These are phyloP conservation scores for Acholoe squamosa DNA, from an alignment of 2,888 invertebrate species.

Conservation along the genomic window DNA sequence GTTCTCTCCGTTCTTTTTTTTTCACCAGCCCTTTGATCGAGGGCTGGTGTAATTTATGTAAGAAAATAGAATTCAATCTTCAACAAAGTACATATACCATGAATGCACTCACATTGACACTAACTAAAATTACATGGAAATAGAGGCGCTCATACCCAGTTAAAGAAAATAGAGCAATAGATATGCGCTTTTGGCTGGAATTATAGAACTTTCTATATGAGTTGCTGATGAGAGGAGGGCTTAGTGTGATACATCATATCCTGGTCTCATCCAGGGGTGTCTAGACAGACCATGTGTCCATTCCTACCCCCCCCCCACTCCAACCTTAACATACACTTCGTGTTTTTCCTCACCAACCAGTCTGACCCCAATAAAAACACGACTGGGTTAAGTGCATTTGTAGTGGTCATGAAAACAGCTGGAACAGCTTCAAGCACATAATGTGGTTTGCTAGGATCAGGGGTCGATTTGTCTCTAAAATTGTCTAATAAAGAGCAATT, in stretches of 20 bases:
- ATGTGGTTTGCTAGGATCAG: too few species aligned
- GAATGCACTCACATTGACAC: too few species aligned
- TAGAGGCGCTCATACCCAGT: too few species aligned
- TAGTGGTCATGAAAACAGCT: slow-evolving; percentile 33
- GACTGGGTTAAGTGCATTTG: slow-evolving; percentile 25
- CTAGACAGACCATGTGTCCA: slow-evolving; percentile 37
- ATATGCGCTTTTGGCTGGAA: background rate
- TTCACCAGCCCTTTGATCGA: too few species aligned
- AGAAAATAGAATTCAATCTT: too few species aligned
- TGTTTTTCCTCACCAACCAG: background rate
- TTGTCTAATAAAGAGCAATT: too few species aligned
- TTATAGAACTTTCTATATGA: background rate
- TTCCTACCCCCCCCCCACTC: slow-evolving; percentile 23
- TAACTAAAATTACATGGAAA: too few species aligned
- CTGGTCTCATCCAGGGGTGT: slow-evolving; percentile 47
- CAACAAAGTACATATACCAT: too few species aligned
- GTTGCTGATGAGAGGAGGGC: background rate
- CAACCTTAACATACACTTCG: background rate
- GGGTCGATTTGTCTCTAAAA: too few species aligned
- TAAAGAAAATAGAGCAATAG: too few species aligned
- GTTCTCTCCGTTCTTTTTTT: too few species aligned
- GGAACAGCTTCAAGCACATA: background rate
- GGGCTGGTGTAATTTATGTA: too few species aligned
- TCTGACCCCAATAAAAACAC: slow-evolving; percentile 41
- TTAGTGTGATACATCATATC: background rate